phyloP scores from a whole-genome alignment of 2,888 invertebrate species.

The Prenolepis imparis region DNA sequence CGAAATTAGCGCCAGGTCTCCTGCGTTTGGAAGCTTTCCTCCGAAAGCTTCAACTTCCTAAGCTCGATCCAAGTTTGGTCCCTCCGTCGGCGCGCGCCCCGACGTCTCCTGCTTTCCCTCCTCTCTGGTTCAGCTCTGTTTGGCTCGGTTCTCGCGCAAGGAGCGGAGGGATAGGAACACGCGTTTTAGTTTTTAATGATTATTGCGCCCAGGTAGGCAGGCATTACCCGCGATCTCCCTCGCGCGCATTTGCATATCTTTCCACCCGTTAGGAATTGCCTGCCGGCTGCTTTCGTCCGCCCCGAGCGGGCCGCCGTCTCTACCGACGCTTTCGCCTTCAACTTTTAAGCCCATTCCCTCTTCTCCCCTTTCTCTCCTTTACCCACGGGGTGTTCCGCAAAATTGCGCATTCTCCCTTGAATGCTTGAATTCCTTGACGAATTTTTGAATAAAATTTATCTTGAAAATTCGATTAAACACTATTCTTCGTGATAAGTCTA shows the following conservation, averaged over 20 bases:
- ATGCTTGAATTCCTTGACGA: background rate
- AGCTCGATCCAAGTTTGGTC: conserved; percentile 70
- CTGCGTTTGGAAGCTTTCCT: conserved; percentile 42
- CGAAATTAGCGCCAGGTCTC: conserved; percentile 70
- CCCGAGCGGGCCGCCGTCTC: conserved; percentile 75
- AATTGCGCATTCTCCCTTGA: background rate
- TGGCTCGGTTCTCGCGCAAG: conserved; percentile 9
- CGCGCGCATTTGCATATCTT: conserved; percentile 84
- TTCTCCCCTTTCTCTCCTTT: conserved; percentile 39
- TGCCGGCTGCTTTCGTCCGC: conserved; percentile 74
- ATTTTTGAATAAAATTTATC: background rate
- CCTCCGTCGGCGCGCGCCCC: conserved; percentile 55
- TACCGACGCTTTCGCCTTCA: conserved; percentile 77
- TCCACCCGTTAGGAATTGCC: conserved; percentile 83
- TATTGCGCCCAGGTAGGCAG: conserved; percentile 82
- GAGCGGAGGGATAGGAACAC: conserved; percentile 53
- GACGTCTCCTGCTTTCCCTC: conserved; percentile 3
- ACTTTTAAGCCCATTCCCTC: conserved; percentile 80
- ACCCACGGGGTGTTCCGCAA: conserved; percentile 37
- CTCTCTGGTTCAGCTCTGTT: conserved; percentile 27
- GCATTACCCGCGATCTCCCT: conserved; percentile 80
- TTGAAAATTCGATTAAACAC: background rate
- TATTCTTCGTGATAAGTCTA: background rate
- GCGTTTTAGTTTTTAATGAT: conserved; percentile 85
- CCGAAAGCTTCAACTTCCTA: conserved; percentile 67